Conservation (phyloP, 2,888 invertebrate genomes). For the Deroplatys truncata region DNA sequence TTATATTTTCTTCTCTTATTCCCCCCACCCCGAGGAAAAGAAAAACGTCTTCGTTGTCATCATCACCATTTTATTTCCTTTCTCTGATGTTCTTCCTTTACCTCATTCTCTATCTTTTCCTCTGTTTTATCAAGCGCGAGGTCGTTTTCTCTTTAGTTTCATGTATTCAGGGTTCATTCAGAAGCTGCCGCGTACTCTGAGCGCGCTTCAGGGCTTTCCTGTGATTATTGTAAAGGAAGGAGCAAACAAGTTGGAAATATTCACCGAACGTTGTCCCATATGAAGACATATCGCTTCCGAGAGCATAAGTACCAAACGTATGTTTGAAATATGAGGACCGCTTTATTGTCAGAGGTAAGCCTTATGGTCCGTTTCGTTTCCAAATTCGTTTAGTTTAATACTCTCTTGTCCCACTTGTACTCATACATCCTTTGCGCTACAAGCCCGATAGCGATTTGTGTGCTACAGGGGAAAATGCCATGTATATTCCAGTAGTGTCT, state of each 20-base stretch:
- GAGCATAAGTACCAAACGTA: background rate
- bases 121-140: background rate
- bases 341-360: background rate
- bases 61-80: conserved; percentile 18
- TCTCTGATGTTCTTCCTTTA: conserved; percentile 17
- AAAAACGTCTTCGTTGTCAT: conserved; percentile 8
- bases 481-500: too few species aligned
- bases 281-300: background rate
- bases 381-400: background rate
- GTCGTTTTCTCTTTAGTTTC: conserved; percentile 1
- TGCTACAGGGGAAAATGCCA: too few species aligned
- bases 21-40: background rate
- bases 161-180: background rate
- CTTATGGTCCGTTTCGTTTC: background rate
- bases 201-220: background rate
- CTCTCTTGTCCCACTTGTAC: background rate
- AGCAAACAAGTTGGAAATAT: background rate
- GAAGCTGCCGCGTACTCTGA: background rate
- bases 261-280: background rate
- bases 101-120: conserved; percentile 12
- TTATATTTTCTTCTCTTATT: background rate
- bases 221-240: background rate
- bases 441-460: too few species aligned
- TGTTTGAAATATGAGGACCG: background rate
- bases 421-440: background rate